A percentile compares a stretch with the other conserved stretches of the same genome.
Conservation (phyloP, 2,888 invertebrate species). For the Clistopyga incitator region DNA sequence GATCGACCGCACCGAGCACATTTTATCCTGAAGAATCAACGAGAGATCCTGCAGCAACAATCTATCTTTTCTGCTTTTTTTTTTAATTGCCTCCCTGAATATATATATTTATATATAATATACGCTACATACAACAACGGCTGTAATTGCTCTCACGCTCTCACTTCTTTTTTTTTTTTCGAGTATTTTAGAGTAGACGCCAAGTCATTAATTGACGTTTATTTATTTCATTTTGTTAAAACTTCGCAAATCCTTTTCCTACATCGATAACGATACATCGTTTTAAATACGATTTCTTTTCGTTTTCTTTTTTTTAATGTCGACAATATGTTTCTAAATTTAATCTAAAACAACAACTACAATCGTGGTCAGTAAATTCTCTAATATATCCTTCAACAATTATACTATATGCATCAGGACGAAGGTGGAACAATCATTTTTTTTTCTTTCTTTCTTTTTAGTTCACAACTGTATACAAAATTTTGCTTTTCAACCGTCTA, state of each 20-base stretch:
- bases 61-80: conserved; percentile 34
- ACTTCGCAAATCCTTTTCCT: conserved; percentile 25
- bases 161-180: neutral
- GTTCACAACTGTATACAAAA: conserved; percentile 43
- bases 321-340: conserved; percentile 47
- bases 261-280: conserved; percentile 37
- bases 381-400: conserved; percentile 52
- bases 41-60: conserved; percentile 29
- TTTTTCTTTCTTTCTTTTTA: conserved; percentile 10
- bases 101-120: conserved; percentile 28
- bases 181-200: conserved; percentile 32
- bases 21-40: conserved; percentile 45
- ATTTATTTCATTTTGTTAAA: conserved; percentile 9
- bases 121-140: conserved; percentile 39
- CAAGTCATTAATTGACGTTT: conserved; percentile 52
- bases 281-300: conserved; percentile 34
- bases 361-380: conserved; percentile 53
- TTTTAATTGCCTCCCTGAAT: neutral
- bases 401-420: conserved; percentile 33
- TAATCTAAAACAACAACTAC: conserved; percentile 63
- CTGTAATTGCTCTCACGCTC: conserved; percentile 8
- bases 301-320: conserved; percentile 18
- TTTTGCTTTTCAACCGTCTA: conserved; percentile 28
- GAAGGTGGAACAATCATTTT: conserved; percentile 24
- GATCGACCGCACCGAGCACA: conserved; percentile 41